Evolutionary conservation across 2,113 vertebrate species (phyloP).

Genomic region (Myrmecobius fasciatus): DNA sequence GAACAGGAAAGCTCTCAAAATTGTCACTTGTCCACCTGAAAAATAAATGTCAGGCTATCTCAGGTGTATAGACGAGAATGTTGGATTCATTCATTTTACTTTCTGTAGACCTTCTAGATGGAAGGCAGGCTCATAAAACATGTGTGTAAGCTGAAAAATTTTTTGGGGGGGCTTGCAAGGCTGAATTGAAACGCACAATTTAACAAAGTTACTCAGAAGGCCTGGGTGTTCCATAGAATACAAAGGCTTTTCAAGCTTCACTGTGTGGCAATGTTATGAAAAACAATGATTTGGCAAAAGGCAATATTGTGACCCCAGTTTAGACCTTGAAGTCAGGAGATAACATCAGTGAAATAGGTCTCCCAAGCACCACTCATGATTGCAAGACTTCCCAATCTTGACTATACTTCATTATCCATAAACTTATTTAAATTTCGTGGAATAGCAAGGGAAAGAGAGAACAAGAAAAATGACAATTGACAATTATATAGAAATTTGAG

Average conservation of each 20-base stretch:
- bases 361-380: background rate
- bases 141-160: conserved; percentile 51
- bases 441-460: background rate
- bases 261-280: background rate
- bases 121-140: conserved; percentile 65
- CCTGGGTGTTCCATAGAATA: conserved; percentile 4
- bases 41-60: conserved; percentile 51
- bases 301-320: conserved; percentile 5
- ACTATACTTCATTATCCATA: background rate
- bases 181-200: conserved; percentile 41
- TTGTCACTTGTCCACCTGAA: conserved; percentile 49
- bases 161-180: conserved; percentile 53
- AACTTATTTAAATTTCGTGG: background rate
- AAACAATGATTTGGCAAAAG: conserved; percentile 34
- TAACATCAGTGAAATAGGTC: background rate
- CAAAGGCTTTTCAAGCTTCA: background rate
- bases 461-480: background rate
- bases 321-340: background rate
- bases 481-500: background rate
- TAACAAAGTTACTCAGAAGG: conserved; percentile 35
- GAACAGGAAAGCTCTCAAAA: conserved; percentile 31
- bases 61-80: conserved; percentile 21
- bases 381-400: background rate
- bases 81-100: conserved; percentile 68
- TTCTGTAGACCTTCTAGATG: conserved; percentile 69